phyloP scores from a whole-genome alignment of 2,113 vertebrate genomes.

The Protobothrops mucrosquamatus region DNA sequence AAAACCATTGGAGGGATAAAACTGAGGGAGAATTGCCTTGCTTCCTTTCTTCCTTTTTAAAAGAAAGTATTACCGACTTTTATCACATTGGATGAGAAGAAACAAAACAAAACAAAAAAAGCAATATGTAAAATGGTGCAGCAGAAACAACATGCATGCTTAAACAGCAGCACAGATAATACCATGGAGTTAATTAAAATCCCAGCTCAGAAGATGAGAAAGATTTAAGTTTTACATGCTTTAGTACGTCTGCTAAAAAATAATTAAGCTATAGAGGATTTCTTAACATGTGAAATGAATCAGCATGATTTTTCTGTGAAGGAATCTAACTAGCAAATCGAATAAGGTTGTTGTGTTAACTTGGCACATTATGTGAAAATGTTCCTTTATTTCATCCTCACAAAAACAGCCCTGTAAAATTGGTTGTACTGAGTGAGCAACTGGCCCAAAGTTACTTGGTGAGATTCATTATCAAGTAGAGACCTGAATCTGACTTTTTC shows the following conservation, averaged over 20 bases:
- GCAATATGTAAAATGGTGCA: not conserved
- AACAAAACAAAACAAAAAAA: not conserved
- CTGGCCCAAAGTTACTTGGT: not conserved
- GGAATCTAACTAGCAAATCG: not conserved
- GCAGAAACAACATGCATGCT: not conserved
- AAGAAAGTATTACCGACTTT: not conserved
- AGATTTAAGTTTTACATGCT: not conserved
- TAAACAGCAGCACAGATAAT: not conserved
- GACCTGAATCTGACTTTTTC: not conserved
- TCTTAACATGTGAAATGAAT: not conserved
- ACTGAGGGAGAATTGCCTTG: not conserved
- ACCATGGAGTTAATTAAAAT: not conserved
- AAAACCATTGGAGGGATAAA: not conserved
- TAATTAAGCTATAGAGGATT: not conserved
- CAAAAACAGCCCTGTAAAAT: not conserved
- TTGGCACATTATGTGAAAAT: not conserved
- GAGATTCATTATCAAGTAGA: not conserved
- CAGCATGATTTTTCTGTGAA: not conserved
- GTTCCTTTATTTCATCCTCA: not conserved
- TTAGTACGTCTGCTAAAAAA: not conserved
- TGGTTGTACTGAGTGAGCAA: not conserved
- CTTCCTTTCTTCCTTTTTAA: not conserved
- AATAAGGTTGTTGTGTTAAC: not conserved
- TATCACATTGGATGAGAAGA: not conserved
- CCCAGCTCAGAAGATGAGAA: not conserved